A percentile compares a stretch with the other conserved stretches of the same genome.
These are phyloP conservation scores for Channa striata DNA, from an alignment of 2,797 vertebrate genomes.

Conservation along the genomic window DNA sequence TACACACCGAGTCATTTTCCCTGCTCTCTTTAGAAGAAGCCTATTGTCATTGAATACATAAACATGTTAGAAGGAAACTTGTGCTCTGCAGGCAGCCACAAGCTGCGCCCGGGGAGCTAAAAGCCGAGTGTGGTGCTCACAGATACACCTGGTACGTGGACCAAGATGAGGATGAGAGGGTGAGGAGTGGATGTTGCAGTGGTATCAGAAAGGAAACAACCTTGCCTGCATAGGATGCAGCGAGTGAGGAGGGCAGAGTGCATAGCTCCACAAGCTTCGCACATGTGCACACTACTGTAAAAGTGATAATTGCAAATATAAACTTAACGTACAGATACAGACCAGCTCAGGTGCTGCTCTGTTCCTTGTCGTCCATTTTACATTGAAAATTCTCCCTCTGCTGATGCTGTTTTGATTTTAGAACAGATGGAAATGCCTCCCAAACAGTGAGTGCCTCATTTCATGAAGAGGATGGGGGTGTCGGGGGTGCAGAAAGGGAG, in stretches of 20 bases:
- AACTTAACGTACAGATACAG: neutral
- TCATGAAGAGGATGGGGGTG: constrained; percentile 45
- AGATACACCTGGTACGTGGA: too few relatives aligned
- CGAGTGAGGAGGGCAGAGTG: constrained; percentile 6
- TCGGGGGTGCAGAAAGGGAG: constrained; percentile 29
- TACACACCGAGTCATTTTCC: neutral
- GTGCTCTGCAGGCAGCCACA: too few relatives aligned
- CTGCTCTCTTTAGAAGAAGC: constrained; percentile 1
- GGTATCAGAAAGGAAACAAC: neutral
- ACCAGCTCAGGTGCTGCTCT: neutral
- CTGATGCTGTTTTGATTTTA: constrained; percentile 22
- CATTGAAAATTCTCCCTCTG: neutral
- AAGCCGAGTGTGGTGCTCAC: too few relatives aligned
- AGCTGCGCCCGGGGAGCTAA: too few relatives aligned
- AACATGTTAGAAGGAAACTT: too few relatives aligned
- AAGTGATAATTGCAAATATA: neutral
- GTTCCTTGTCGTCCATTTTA: neutral
- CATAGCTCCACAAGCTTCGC: constrained; percentile 19
- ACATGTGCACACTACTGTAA: neutral
- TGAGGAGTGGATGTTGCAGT: too few relatives aligned
- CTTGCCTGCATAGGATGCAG: neutral
- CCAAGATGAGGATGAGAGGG: too few relatives aligned
- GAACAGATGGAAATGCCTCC: constrained; percentile 38
- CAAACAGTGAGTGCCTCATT: constrained; percentile 49
- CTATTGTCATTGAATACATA: neutral